Percentiles rank a stretch among this genome's conserved stretches.
phyloP scores from a whole-genome alignment of 1,140 invertebrate genomes.

The Macrobrachium rosenbergii region DNA sequence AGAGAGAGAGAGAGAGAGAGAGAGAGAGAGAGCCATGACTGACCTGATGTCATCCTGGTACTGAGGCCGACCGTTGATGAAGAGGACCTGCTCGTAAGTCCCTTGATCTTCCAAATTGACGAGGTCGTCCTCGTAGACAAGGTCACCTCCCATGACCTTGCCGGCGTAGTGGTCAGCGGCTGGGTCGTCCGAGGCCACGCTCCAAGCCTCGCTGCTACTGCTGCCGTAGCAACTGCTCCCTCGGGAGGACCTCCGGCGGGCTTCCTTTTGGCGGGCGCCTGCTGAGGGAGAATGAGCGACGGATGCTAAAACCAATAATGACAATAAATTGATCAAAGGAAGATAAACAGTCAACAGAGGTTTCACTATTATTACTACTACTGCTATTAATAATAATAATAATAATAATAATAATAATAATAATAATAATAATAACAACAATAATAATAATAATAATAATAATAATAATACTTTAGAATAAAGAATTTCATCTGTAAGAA shows the following conservation, averaged over 20 bases:
- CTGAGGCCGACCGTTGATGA: constrained; percentile 65
- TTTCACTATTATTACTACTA: too few relatives aligned
- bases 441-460: too few relatives aligned
- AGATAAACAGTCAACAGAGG: constrained; percentile 4
- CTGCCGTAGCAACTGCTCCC: constrained; percentile 57
- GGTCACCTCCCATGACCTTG: not conserved
- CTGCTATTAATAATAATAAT: too few relatives aligned
- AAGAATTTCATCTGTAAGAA: too few relatives aligned
- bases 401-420: too few relatives aligned
- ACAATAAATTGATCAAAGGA: not conserved
- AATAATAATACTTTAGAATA: too few relatives aligned
- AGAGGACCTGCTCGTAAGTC: constrained; percentile 66
- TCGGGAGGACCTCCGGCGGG: constrained; percentile 46
- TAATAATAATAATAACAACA: too few relatives aligned
- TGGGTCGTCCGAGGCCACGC: constrained; percentile 50
- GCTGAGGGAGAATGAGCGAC: constrained; percentile 12
- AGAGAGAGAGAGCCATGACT: not conserved
- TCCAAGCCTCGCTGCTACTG: constrained; percentile 55
- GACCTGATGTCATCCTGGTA: constrained; percentile 61
- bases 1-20: too few relatives aligned
- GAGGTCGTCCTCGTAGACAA: constrained; percentile 20
- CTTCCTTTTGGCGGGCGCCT: constrained; percentile 39
- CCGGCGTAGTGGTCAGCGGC: not conserved
- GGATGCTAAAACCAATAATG: not conserved
- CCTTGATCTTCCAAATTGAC: constrained; percentile 38